Base-by-base conservation (phyloP, 1,140 invertebrate genomes). In the Zaprionus nigranus region DNA sequence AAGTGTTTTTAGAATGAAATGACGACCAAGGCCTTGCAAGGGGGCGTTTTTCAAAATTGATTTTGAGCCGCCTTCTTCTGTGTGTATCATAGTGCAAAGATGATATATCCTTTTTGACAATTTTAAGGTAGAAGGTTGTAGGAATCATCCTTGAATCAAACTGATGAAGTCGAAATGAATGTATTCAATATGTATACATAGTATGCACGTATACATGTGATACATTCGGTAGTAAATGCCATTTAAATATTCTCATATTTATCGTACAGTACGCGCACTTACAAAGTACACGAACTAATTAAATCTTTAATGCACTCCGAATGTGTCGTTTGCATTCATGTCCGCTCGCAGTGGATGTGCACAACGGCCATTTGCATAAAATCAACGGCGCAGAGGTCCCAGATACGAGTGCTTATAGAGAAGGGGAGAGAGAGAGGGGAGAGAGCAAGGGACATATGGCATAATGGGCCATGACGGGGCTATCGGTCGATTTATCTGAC, bases 251-350 rank as follows among this genome's bases (percentile, higher is more conserved):
- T 46, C 40, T 46, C 40, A 17, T 17, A 46, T 46, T 46, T 51
- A 24, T 51, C 46, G 20, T n/a, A 51, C 17, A 24, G 20, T 11
- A 11, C 7, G 40, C 40, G 40, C 40, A 46, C 15, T 46, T 46
- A 40, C 40, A 46, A 38, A 62, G 46, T 28, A 70, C 75, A 65
- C 59, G 40, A 64, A 87, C 82, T 87, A 88, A 88, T 88, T 88
- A 88, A 88, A 88, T 88, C 81, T 84, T 88, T 88, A 88, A 88
- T 88, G 84, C 85, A 88, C 81, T 88, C 75, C 73, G 53, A 61
- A 62, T 62, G 69, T 68, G 71, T 36, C 67, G 60, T 71, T 75
- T 81, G 53, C 30, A 75, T 71, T 69, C 81, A 74, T 71, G 58
- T 53, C 59, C 36, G 22, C n/a, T 24, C 46, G 13, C 63, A 66